Evolutionary conservation across 2,113 vertebrate genomes (phyloP).

Genomic region (Typhlomys cinereus): DNA sequence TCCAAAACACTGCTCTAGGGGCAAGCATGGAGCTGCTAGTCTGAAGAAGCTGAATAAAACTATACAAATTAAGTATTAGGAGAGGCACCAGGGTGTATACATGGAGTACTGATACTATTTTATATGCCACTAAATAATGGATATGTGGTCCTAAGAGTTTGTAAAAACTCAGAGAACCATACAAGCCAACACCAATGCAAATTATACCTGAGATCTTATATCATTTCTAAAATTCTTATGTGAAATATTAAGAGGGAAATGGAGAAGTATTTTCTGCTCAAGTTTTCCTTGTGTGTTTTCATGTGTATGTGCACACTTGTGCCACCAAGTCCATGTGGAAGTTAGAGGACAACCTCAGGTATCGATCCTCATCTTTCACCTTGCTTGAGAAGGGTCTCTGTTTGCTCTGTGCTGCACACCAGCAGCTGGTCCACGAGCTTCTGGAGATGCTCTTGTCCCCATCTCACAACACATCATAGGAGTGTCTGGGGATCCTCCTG

Average conservation of each 20-base stretch:
- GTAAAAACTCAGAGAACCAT: not conserved
- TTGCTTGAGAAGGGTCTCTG: too few relatives aligned
- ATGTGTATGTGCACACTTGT: too few relatives aligned
- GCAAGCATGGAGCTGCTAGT: not conserved
- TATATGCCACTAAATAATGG: not conserved
- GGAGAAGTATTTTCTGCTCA: not conserved
- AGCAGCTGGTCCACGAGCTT: too few relatives aligned
- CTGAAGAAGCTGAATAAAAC: constrained; percentile 17
- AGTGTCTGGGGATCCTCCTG: too few relatives aligned
- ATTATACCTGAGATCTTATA: not conserved
- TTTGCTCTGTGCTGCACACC: too few relatives aligned
- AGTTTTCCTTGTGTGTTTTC: too few relatives aligned
- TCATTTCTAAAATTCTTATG: not conserved
- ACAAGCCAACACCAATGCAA: not conserved
- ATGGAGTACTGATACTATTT: not conserved
- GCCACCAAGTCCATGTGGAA: too few relatives aligned
- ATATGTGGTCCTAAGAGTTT: not conserved
- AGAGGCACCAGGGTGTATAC: not conserved
- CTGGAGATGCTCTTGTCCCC: too few relatives aligned
- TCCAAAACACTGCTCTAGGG: not conserved
- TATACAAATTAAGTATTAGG: not conserved
- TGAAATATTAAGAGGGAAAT: not conserved
- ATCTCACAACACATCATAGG: too few relatives aligned
- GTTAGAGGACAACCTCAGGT: too few relatives aligned
- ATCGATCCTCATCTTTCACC: too few relatives aligned